Conservation (phyloP, 2,113 vertebrate species). For the Campylomormyrus numenius region DNA sequence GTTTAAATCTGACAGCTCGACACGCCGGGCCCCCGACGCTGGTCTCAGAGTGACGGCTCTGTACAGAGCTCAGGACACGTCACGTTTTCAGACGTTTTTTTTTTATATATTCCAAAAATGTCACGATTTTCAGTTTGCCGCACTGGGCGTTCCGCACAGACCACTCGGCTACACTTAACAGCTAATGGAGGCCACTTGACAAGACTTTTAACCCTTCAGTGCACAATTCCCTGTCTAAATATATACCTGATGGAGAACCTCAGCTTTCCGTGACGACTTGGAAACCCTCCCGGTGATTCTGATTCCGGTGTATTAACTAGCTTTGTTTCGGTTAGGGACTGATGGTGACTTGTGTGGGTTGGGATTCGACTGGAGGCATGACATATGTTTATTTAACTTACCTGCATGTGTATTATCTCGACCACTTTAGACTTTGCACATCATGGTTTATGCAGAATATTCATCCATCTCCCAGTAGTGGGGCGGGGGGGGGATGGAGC, state of each 20-base stretch:
- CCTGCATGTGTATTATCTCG: background rate
- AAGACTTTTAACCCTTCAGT: slow-evolving; percentile 85
- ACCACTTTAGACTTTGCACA: background rate
- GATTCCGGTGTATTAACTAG: background rate
- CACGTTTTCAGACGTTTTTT: background rate
- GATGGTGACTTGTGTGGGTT: background rate
- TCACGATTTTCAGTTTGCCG: background rate
- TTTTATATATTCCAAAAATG: background rate
- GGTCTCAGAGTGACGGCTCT: background rate
- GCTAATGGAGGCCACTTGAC: slow-evolving; percentile 91
- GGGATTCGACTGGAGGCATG: background rate
- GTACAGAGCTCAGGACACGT: background rate
- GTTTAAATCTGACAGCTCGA: background rate
- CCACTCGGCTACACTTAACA: slow-evolving; percentile 85
- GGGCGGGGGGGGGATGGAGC: background rate
- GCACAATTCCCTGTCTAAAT: slow-evolving; percentile 27
- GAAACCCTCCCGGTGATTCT: background rate
- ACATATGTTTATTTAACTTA: background rate
- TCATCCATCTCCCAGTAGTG: background rate
- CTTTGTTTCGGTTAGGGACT: background rate
- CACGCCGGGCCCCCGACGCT: background rate
- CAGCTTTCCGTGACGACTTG: slow-evolving; percentile 20
- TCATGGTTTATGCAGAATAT: background rate
- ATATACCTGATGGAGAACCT: slow-evolving; percentile 33
- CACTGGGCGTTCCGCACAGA: slow-evolving; percentile 70